Evolutionary conservation across 2,888 invertebrate genomes (phyloP), one percentile per base, ranked within the genome.

Genomic region (Oxyscelio sp.): DNA sequence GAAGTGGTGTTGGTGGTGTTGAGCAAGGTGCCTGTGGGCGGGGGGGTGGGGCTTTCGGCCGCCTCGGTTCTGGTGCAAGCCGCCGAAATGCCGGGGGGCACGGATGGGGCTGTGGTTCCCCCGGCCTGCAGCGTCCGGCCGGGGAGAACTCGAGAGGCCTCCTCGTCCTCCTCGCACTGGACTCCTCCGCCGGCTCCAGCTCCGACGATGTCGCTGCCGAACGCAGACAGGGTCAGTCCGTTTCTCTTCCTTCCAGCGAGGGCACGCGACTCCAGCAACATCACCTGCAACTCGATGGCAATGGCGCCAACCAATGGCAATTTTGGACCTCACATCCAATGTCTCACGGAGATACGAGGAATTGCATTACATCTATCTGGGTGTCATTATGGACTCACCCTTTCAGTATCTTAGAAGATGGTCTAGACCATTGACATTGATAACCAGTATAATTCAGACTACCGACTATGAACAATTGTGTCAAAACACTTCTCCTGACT

Each of bases 131-230:
- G 94, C 94, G 95, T 95, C 93, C 94, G 90, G 48, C 90, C 92
- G 87, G 91, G 89, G 89, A 92, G 90, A 91, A 92, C 93, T 89
- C 91, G 91, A 89, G 93, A 91, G 90, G 95, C 96, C 89, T 96
- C 95, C 94, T 95, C 95, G 95, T 96, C 96, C 95, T 96, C 96
- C 95, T 96, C 96, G 94, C 95, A 95, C 94, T 94, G 94, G 91
- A 94, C 93, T 87, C 95, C 93, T 93, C 94, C 88, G 94, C 94
- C 88, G 79, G 89, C 88, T 82, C 88, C 90, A 85, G 92, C 95
- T 93, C 94, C 94, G 91, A 91, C 94, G 85, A 94, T 89, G 86
- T 94, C 94, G 83, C 92, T 93, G 82, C 92, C 92, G 89, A 92
- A 92, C 86, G 93, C 92, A 90, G 92, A 92, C 92, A 93, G 92